These are phyloP conservation scores for Tetragonula carbonaria DNA, from an alignment of 2,888 invertebrate species.

Conservation along the genomic window DNA sequence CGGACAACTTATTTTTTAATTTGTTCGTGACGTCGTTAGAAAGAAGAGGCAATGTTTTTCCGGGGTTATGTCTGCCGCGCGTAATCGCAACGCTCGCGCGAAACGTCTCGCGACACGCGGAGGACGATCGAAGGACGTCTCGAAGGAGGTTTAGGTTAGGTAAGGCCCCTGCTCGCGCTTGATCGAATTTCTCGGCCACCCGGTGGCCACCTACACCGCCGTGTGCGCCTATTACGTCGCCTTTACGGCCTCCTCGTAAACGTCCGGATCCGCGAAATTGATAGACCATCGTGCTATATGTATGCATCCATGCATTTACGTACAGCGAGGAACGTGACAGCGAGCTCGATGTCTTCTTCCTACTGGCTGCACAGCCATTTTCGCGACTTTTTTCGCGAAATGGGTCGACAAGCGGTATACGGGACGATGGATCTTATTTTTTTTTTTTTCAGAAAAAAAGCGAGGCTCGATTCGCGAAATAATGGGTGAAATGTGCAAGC, in stretches of 20 bases:
- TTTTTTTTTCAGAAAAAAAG: too few species aligned
- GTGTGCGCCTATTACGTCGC: slow-evolving; percentile 65
- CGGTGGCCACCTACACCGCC: slow-evolving; percentile 48
- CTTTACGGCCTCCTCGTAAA: slow-evolving; percentile 81
- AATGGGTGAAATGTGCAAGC: too few species aligned
- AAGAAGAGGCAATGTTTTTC: background rate
- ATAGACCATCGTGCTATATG: slow-evolving; percentile 74
- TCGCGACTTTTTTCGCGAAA: slow-evolving; percentile 30
- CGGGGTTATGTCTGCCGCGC: background rate
- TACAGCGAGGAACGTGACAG: slow-evolving; percentile 18
- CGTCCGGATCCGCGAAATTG: slow-evolving; percentile 75
- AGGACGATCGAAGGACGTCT: slow-evolving; percentile 59
- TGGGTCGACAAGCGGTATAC: background rate
- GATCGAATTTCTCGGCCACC: slow-evolving; percentile 72
- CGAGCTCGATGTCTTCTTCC: slow-evolving; percentile 47
- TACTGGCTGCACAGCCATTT: background rate
- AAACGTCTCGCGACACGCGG: slow-evolving; percentile 12
- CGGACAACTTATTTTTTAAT: background rate
- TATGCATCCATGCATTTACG: slow-evolving; percentile 16
- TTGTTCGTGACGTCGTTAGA: background rate
- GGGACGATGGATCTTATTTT: background rate
- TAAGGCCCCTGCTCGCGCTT: slow-evolving; percentile 66
- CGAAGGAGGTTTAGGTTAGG: slow-evolving; percentile 58
- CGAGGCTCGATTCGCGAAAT: too few species aligned
- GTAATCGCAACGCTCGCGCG: background rate